These are phyloP conservation scores for Zaprionus kolodkinae DNA, from an alignment of 1,140 invertebrate genomes.

Conservation along the genomic window DNA sequence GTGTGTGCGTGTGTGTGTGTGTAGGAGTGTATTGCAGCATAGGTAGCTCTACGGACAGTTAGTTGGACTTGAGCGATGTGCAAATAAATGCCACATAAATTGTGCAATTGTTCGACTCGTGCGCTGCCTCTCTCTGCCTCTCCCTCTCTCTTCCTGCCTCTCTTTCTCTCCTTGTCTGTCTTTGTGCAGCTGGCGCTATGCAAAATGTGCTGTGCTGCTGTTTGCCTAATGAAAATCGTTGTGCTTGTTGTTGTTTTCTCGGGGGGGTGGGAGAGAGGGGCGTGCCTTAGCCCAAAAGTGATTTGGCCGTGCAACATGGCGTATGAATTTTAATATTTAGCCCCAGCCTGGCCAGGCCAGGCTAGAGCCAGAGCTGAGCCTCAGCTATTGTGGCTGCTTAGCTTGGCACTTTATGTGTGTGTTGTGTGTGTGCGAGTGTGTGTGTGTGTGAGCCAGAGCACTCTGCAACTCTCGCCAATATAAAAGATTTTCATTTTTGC, in stretches of 20 bases:
- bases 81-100: constrained; percentile 81
- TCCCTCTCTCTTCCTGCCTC: not conserved
- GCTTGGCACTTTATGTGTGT: constrained; percentile 30
- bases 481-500: constrained; percentile 34
- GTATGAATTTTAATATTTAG: constrained; percentile 82
- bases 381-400: constrained; percentile 38
- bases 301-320: constrained; percentile 78
- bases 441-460: constrained; percentile 10
- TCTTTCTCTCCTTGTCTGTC: not conserved
- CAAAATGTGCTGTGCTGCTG: constrained; percentile 71
- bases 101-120: constrained; percentile 72
- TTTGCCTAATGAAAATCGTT: constrained; percentile 77
- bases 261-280: not conserved
- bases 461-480: constrained; percentile 17
- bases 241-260: constrained; percentile 51
- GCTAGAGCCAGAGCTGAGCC: not conserved
- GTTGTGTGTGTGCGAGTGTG: constrained; percentile 4
- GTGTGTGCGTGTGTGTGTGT: constrained; percentile 19
- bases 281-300: constrained; percentile 41
- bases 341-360: constrained; percentile 13
- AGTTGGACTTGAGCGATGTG: constrained; percentile 58
- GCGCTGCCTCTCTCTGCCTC: constrained; percentile 27
- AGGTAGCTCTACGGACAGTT: constrained; percentile 29
- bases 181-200: constrained; percentile 31
- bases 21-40: not conserved